phyloP scores from a whole-genome alignment of 2,797 vertebrate genomes.

The Gymnoscopelus microlampas region DNA sequence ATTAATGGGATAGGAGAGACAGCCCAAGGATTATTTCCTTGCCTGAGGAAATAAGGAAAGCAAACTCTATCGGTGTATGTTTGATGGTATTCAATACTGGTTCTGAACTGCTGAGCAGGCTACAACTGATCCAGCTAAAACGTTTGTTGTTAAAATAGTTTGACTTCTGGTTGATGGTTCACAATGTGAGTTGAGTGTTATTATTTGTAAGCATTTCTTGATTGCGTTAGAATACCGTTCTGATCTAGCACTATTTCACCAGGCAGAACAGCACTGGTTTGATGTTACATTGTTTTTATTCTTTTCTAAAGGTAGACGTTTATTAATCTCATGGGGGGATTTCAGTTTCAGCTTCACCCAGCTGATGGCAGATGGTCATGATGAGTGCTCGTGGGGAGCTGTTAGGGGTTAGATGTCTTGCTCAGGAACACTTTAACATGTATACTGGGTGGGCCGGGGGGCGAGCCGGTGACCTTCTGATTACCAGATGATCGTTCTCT shows the following conservation, averaged over 20 bases:
- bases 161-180: conserved; percentile 14
- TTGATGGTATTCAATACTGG: conserved; percentile 47
- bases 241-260: not conserved
- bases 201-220: conserved; percentile 1
- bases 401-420: too few species aligned
- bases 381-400: too few species aligned
- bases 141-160: conserved; percentile 10
- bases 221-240: not conserved
- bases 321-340: too few species aligned
- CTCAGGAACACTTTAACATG: too few species aligned
- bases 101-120: conserved; percentile 27
- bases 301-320: too few species aligned
- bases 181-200: conserved; percentile 2
- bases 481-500: too few species aligned
- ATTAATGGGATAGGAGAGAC: conserved; percentile 58
- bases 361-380: too few species aligned
- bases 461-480: too few species aligned
- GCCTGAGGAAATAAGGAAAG: conserved; percentile 48
- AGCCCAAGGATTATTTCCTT: conserved; percentile 50
- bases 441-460: too few species aligned
- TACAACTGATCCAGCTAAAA: conserved; percentile 20
- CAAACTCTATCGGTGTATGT: conserved; percentile 38
- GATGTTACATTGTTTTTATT: too few species aligned
- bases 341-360: too few species aligned
- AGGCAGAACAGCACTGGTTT: too few species aligned